Percentiles rank a stretch among this genome's conserved stretches.
These are phyloP conservation scores for Acropternis orthonyx DNA, from an alignment of 2,797 vertebrate genomes.

Conservation along the genomic window DNA sequence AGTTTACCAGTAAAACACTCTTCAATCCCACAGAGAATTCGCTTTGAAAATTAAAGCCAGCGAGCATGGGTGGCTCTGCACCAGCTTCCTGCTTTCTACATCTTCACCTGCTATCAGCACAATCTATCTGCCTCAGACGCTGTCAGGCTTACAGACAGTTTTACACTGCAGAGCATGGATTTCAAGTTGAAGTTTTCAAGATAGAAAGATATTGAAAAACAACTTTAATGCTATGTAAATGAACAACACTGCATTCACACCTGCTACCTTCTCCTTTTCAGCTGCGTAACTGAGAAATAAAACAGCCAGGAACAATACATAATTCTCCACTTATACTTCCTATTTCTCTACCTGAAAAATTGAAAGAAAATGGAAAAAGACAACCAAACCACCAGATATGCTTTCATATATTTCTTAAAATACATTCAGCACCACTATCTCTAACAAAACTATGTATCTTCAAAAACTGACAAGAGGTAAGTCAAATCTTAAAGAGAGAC, in stretches of 20 bases:
- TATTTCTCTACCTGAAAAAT: not conserved
- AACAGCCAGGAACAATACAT: not conserved
- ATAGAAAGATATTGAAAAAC: accelerated
- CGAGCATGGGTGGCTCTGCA: constrained; percentile 33
- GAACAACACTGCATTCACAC: not conserved
- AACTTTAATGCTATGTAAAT: not conserved
- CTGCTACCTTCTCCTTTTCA: not conserved
- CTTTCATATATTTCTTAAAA: accelerated
- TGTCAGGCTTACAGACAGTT: not conserved
- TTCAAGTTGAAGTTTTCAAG: not conserved
- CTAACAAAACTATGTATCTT: not conserved
- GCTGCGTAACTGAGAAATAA: not conserved
- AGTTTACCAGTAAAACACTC: not conserved
- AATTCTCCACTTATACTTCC: not conserved
- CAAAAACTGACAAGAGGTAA: not conserved
- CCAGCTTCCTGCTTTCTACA: constrained; percentile 71
- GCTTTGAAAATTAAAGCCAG: constrained; percentile 26
- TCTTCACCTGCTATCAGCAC: constrained; percentile 29
- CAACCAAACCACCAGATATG: not conserved
- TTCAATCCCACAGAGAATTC: not conserved
- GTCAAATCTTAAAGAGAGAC: not conserved
- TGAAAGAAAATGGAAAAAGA: not conserved
- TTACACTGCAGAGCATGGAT: not conserved
- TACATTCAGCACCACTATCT: not conserved
- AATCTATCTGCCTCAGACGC: constrained; percentile 9